Percentiles rank a stretch among this genome's conserved stretches.
phyloP scores from a whole-genome alignment of 1,140 invertebrate genomes.

The Tenebrio molitor region DNA sequence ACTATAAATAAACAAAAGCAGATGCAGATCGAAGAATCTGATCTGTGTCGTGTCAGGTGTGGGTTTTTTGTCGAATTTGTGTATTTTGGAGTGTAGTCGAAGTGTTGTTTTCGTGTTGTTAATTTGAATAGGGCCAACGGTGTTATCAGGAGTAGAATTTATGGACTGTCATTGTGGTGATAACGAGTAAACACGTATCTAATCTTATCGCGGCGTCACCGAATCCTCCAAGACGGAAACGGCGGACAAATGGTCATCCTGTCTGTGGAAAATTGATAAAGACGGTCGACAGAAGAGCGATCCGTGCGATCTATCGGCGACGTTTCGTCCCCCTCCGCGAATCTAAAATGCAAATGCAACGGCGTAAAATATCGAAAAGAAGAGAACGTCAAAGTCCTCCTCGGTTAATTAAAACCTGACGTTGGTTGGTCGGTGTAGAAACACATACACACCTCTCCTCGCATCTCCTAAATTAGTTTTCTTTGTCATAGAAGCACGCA shows the following conservation, averaged over 20 bases:
- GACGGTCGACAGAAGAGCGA: constrained; percentile 1
- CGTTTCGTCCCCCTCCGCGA: background rate
- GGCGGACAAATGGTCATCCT: constrained; percentile 16
- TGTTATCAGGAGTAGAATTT: constrained; percentile 5
- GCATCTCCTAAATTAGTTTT: constrained; percentile 42
- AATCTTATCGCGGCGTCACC: constrained; percentile 20
- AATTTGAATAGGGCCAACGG: background rate
- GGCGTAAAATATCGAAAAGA: constrained; percentile 1
- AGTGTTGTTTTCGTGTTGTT: background rate
- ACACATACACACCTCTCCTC: constrained; percentile 23
- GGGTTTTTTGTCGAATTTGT: background rate
- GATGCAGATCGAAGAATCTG: no score
- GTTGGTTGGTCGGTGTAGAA: constrained; percentile 17
- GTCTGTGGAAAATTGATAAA: constrained; percentile 30
- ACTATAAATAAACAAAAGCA: no score
- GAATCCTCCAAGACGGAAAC: constrained; percentile 9
- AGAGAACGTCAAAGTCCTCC: constrained; percentile 15
- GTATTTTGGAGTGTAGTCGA: background rate
- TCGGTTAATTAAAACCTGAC: constrained; percentile 23
- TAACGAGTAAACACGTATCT: constrained; percentile 14
- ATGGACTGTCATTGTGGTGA: background rate
- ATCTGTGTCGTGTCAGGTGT: no score
- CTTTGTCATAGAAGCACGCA: constrained; percentile 42
- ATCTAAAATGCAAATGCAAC: constrained; percentile 12
- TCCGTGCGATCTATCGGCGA: constrained; percentile 3